Evolutionary conservation across 92 coral and sea anemone species (phyloP), one percentile per base, ranked within the genome.

Genomic region (Palythoa caribaeorum): DNA sequence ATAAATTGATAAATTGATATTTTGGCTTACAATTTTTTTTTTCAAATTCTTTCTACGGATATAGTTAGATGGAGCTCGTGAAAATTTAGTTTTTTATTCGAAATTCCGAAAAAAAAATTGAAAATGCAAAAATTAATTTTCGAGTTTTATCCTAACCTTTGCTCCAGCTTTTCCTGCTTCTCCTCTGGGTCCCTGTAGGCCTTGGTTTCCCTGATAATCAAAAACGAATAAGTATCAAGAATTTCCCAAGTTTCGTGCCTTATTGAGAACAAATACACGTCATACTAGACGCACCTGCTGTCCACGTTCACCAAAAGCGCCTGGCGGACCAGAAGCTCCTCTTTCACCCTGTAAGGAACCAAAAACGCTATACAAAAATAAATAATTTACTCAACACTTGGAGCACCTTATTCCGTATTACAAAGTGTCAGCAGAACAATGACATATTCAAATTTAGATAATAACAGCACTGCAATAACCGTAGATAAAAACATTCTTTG

Each of bases 261-360:
- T 20, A 68, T 15, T 19, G 12, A 12, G 38, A 28, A 12, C 4
- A 19, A 8, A 2, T 2, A 19, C 1, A 3, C 12, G 8, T 7
- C 13, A 68, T 19, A 21, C 2, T 47, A 70, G 9, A 12, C 38
- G 1, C 47, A 70, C 75, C 75, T 70, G 75, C 28, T 70, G 39
- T 21, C 83, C 83, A 5, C 16, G 47, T 35, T 77, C 40, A 54
- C 83, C 83, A 37, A 37, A 37, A 54, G 38, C 9, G 16, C 83
- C 83, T 54, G 53, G 47, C 47, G 14, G n/a, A 55, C 83, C 83
- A 54, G 83, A 17, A 77, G 20, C 8, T 53, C 83, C 83, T 54
- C n/a, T 9, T 13, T 54, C 83, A 38, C 83, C 83, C 83, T 77
- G 83, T 36, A 54, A 53, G 44, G 7, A 77, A 77, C 3, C 8